Conservation (phyloP, 2,888 invertebrate genomes). For the Trachelus iudaicus region DNA sequence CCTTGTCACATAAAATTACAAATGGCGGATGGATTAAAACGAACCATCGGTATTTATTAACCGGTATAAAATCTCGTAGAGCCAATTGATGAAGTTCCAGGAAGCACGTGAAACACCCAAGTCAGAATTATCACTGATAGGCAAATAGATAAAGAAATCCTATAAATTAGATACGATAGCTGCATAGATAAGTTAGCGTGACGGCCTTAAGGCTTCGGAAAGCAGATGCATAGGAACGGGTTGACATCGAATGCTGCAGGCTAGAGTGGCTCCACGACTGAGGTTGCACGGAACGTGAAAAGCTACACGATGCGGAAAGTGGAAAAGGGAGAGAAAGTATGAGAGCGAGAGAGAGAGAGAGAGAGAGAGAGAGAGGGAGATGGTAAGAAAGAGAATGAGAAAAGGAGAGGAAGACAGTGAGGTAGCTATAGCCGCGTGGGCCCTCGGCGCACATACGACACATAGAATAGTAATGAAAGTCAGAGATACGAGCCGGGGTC, state of each 20-base stretch:
- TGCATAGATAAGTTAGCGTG: conserved; percentile 36
- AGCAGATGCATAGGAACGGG: conserved; percentile 51
- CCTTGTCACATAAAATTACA: not conserved
- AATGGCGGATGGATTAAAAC: not conserved
- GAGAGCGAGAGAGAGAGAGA: not conserved
- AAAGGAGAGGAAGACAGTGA: not conserved
- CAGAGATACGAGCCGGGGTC: conserved; percentile 49
- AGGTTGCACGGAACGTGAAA: not conserved
- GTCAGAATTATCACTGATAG: not conserved
- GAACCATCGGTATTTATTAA: not conserved
- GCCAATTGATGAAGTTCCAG: not conserved
- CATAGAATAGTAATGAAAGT: conserved; percentile 18
- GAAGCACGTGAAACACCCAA: not conserved
- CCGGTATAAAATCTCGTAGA: not conserved
- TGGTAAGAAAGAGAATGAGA: not conserved
- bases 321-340: not conserved
- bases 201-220: conserved; percentile 41
- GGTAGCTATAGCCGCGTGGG: not conserved
- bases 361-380: not conserved
- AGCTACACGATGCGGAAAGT: not conserved
- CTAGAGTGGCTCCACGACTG: conserved; percentile 36
- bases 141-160: conserved; percentile 11
- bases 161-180: conserved; percentile 14
- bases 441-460: conserved; percentile 11
- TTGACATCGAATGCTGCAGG: conserved; percentile 54